Base-by-base conservation (phyloP, 2,888 invertebrate genomes). In the Adineta ricciae region DNA sequence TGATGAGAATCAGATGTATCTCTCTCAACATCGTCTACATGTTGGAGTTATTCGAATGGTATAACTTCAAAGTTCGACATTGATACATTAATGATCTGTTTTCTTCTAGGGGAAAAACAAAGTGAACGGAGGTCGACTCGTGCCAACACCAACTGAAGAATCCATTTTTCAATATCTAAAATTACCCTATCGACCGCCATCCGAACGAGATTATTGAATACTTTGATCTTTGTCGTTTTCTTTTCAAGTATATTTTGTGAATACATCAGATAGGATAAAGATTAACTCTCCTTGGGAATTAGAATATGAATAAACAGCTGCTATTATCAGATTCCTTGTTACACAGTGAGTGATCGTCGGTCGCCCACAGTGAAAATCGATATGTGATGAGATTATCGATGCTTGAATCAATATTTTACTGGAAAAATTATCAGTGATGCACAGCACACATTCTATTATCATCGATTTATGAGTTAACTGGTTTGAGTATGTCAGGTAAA, bases 1-100 rank as follows among this genome's bases (percentile, higher is more conserved):
- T 5, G 89, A 89, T 84, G 90, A 90, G 87, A 90, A 89, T 88
- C 90, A 90, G 27, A 91, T 92, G 91, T 90, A 91, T 78, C 50
- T 85, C 38, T 54, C 83, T 7, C 83, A 85, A 85, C 83, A 78
- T 78, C 73, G 73, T 21, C 41, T 78, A 7, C 36, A 78, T 78
- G 41, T 41, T 36, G 73, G 73, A 24, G 41, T 78, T 78, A 78
- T 78, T 78, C 36, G 73, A 78, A 78, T 38, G 36, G 73, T 78
- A 41, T n/a, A 21, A 41, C 11, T 7, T 41, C 9, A 38, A 38
- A 36, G 27, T 36, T 73, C n/a, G n/a, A n/a, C n/a, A n/a, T n/a
- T n/a, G n/a, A n/a, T n/a, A n/a, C n/a, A n/a, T n/a, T n/a, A n/a
- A n/a, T n/a, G n/a, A n/a, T n/a, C n/a, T n/a, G n/a, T 32, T 5